These are phyloP conservation scores for Ailuropoda melanoleuca DNA, from an alignment of 2,113 vertebrate genomes.

Conservation along the genomic window DNA sequence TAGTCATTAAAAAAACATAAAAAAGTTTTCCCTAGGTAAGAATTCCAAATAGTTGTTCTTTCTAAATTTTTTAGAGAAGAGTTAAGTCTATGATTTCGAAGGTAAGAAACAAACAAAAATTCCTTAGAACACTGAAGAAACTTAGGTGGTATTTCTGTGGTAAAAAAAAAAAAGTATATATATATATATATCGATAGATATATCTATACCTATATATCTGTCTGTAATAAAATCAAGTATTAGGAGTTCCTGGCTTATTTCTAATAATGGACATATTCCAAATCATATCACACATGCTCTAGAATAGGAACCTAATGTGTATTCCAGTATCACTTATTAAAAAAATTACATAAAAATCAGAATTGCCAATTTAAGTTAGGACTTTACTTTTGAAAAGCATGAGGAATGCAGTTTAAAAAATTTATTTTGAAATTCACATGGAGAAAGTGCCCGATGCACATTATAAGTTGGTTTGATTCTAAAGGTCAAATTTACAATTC, in stretches of 20 bases:
- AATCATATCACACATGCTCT: not conserved
- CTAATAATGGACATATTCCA: not conserved
- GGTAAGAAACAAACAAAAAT: not conserved
- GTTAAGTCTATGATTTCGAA: not conserved
- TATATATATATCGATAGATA: too few species aligned
- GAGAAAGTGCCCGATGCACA: constrained; percentile 24
- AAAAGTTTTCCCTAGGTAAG: constrained; percentile 26
- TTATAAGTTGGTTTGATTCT: constrained; percentile 15
- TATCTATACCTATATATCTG: not conserved
- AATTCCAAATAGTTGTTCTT: constrained; percentile 54
- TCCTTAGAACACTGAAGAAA: not conserved
- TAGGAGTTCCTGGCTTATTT: not conserved
- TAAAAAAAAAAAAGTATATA: not conserved
- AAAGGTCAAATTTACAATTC: constrained; percentile 75
- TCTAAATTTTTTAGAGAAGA: not conserved
- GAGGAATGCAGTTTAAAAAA: not conserved
- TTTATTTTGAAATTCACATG: constrained; percentile 55
- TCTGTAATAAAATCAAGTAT: not conserved
- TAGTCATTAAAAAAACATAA: constrained; percentile 67
- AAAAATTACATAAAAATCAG: not conserved
- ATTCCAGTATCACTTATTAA: not conserved
- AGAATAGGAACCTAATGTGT: not conserved
- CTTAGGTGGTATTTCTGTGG: not conserved
- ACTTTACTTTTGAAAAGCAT: constrained; percentile 37
- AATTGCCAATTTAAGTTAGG: not conserved